Evolutionary conservation across 92 coral and sea anemone genomes (phyloP), one percentile per base, ranked within the genome.

Genomic region (Phenganax marumi): DNA sequence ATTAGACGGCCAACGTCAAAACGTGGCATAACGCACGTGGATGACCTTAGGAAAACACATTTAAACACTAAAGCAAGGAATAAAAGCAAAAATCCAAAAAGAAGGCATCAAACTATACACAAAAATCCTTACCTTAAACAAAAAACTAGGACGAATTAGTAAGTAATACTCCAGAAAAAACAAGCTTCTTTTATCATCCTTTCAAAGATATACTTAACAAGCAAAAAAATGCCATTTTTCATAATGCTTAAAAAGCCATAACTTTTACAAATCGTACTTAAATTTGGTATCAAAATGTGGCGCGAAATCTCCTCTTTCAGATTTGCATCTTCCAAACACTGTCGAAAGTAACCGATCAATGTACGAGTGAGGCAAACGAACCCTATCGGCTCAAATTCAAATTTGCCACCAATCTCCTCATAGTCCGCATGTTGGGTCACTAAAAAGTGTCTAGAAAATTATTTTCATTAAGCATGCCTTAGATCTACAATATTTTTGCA

Each of bases 21-120:
- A 60, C 68, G 68, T 60, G 68, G 68, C 68, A 60, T 60, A 60
- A n/a, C 18, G 68, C 19, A n/a, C 21, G 68, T 60, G 7, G 18
- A n/a, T 60, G 68, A n/a, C 68, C 68, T 23, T 60, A n/a, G 7
- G 19, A 60, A 8, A 60, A 60, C 68, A 17, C 10, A 60, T n/a
- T n/a, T n/a, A n/a, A n/a, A 60, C 7, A 62, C 68, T 62, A 21
- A 62, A 62, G 22, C 68, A 10, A 3, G 21, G 24, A 21, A 62
- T 24, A 62, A 62, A 62, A 19, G 11, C 68, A 3, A 62, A 62
- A 62, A 62, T 62, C 10, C 11, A 62, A 62, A 62, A 62, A 62
- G 68, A 62, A 62, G 68, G 68, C 68, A 21, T 16, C 68, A 2
- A 0, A 62, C 18, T 62, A 62, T 10, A 62, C 11, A 62, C 68